phyloP scores from a whole-genome alignment of 2,113 vertebrate genomes.

The Pygoscelis antarcticus region DNA sequence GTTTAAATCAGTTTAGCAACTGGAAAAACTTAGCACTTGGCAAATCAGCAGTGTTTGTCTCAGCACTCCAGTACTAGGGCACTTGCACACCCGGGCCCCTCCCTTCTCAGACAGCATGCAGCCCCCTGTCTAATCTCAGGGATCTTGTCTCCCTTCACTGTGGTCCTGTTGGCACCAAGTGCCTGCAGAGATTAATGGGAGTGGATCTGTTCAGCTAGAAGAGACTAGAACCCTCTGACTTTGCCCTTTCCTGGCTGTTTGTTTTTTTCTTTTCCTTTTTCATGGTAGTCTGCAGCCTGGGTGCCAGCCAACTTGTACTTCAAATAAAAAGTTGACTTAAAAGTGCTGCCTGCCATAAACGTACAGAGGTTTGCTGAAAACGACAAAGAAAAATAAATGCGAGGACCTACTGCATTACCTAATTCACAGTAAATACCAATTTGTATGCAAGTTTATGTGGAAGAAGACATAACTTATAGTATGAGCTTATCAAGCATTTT shows the following conservation, averaged over 20 bases:
- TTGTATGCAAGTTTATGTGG: not conserved
- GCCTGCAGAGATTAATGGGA: not conserved
- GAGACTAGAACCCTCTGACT: not conserved
- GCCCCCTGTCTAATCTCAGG: not conserved
- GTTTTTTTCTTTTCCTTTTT: not conserved
- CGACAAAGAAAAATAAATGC: not conserved
- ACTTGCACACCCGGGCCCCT: rapidly evolving
- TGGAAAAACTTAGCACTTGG: not conserved
- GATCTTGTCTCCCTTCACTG: not conserved
- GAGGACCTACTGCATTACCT: not conserved
- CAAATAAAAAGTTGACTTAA: not conserved
- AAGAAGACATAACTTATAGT: not conserved
- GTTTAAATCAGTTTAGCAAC: not conserved
- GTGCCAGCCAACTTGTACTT: not conserved
- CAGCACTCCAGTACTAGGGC: not conserved
- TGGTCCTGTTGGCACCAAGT: not conserved
- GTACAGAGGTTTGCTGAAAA: not conserved
- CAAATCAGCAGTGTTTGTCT: not conserved
- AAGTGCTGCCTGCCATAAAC: not conserved
- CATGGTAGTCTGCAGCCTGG: not conserved
- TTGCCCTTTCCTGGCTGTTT: not conserved
- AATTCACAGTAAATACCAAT: not conserved
- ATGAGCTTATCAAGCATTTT: not conserved
- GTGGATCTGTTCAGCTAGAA: not conserved
- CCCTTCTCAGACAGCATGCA: rapidly evolving